Evolutionary conservation across 2,888 invertebrate genomes (phyloP).

Genomic region (Linhomoeus sp.): DNA sequence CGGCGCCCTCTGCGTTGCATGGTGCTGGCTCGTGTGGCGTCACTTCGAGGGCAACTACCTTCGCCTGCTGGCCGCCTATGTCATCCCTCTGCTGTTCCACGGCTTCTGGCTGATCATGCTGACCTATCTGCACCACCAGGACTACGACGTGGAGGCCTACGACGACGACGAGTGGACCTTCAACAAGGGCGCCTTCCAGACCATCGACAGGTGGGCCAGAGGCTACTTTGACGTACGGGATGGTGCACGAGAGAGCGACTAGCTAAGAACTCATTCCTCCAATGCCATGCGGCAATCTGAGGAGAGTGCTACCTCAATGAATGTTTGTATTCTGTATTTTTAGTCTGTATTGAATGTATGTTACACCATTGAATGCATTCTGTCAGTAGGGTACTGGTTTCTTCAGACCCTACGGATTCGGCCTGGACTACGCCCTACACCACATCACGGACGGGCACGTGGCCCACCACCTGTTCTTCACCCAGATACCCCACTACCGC

Average conservation of each 20-base stretch:
- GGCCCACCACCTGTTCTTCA: slow-evolving; percentile 24
- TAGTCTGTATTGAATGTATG: no score
- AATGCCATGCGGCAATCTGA: no score
- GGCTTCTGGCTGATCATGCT: slow-evolving; percentile 18
- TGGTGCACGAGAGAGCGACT: no score
- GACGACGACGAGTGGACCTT: slow-evolving; percentile 16
- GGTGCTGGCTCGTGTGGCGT: slow-evolving; percentile 6
- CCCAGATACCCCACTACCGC: slow-evolving; percentile 21
- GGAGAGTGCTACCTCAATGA: no score
- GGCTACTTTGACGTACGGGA: no score
- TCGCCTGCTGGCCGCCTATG: slow-evolving; percentile 17
- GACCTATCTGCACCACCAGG: slow-evolving; percentile 19
- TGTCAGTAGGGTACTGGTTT: no score
- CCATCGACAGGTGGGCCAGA: slow-evolving; percentile 10
- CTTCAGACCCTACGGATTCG: slow-evolving; percentile 13
- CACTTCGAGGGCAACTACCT: slow-evolving; percentile 12
- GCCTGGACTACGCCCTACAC: slow-evolving; percentile 14
- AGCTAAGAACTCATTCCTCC: no score
- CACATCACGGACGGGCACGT: slow-evolving; percentile 21
- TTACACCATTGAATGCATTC: no score
- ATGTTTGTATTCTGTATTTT: no score
- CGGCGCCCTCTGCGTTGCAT: slow-evolving; percentile 10
- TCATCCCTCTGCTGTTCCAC: slow-evolving; percentile 17
- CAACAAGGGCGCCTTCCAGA: slow-evolving; percentile 15
- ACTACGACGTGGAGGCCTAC: slow-evolving; percentile 16